phyloP scores from a whole-genome alignment of 2,797 vertebrate species.

The Carcharodon carcharias region DNA sequence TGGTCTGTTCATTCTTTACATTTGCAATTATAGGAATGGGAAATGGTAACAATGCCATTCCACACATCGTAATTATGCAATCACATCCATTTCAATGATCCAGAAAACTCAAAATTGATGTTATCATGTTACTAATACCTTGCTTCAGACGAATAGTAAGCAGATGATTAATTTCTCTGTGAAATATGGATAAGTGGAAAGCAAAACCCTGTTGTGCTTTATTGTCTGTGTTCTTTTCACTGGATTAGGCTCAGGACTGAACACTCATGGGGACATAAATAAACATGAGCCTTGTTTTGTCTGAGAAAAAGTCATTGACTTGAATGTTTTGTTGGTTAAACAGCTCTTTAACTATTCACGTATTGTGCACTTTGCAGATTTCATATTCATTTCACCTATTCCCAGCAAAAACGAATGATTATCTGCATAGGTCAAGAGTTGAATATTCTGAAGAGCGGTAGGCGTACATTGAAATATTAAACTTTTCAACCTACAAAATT shows the following conservation, averaged over 20 bases:
- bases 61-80: not conserved
- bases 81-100: not conserved
- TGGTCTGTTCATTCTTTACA: not conserved
- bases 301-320: not conserved
- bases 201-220: not conserved
- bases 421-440: not conserved
- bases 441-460: not conserved
- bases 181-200: not conserved
- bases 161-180: not conserved
- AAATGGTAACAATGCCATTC: not conserved
- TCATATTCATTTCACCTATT: not conserved
- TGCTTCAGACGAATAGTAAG: not conserved
- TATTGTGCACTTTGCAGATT: not conserved
- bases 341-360: not conserved
- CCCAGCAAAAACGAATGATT: not conserved
- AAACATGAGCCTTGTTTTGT: not conserved
- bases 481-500: not conserved
- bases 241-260: not conserved
- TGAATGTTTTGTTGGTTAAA: not conserved
- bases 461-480: not conserved
- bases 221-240: not conserved
- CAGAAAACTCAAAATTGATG: not conserved
- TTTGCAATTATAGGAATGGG: not conserved
- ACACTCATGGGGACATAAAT: not conserved
- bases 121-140: not conserved